phyloP scores from a whole-genome alignment of 2,797 vertebrate species.

The Phylloscopus collybita region DNA sequence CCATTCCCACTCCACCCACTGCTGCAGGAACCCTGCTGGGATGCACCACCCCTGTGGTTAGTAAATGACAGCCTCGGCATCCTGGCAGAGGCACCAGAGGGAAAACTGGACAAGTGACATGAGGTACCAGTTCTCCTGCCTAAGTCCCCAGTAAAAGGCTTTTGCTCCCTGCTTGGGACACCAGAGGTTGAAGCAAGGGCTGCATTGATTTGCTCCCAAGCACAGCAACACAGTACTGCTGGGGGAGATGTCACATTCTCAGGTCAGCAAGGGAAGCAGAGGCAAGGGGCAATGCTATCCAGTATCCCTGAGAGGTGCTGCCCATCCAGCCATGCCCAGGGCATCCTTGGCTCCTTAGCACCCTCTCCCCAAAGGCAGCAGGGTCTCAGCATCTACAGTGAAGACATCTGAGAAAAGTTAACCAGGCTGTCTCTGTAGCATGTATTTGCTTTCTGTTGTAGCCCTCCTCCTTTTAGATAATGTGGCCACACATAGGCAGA shows the following conservation, averaged over 20 bases:
- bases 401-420: not conserved
- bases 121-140: not conserved
- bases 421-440: not conserved
- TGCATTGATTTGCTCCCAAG: accelerated
- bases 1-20: not conserved
- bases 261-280: not conserved
- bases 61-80: not conserved
- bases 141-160: not conserved
- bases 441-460: not conserved
- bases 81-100: not conserved
- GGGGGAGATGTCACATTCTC: not conserved
- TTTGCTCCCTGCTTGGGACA: not conserved
- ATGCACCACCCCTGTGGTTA: accelerated
- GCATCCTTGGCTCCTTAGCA: not conserved
- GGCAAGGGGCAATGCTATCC: not conserved
- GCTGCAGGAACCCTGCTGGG: not conserved
- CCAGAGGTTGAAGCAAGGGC: not conserved
- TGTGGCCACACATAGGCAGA: not conserved
- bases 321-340: not conserved
- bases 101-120: not conserved
- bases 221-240: not conserved
- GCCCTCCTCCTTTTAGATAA: not conserved
- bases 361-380: not conserved
- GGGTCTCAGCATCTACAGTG: not conserved
- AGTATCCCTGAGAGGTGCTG: not conserved